Evolutionary conservation across 1,140 invertebrate genomes (phyloP).

Genomic region (Saccostrea cuccullata): DNA sequence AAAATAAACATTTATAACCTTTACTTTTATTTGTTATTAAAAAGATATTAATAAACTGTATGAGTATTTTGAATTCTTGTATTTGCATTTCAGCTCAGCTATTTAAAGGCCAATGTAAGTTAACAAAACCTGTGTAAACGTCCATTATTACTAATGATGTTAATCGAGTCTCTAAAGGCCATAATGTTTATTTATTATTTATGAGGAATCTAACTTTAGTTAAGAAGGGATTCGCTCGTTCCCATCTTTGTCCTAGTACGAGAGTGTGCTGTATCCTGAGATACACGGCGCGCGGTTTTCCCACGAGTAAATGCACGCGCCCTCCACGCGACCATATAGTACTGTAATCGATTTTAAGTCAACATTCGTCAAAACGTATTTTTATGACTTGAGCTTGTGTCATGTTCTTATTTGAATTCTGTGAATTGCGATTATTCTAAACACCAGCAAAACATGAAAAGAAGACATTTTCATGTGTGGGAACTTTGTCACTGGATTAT

Average conservation of each 20-base stretch:
- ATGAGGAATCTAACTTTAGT: constrained; percentile 21
- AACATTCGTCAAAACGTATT: constrained; percentile 28
- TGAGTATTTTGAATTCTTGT: neutral
- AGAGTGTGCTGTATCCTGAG: constrained; percentile 1
- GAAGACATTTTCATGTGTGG: constrained; percentile 18
- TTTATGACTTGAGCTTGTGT: constrained; percentile 8
- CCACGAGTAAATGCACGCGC: constrained; percentile 30
- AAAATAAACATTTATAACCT: neutral
- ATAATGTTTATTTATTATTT: constrained; percentile 31
- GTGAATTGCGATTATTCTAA: constrained; percentile 10
- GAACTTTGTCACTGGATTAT: neutral
- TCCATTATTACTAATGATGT: neutral
- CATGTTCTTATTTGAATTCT: constrained; percentile 29
- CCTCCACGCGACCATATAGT: constrained; percentile 26
- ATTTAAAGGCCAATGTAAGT: neutral
- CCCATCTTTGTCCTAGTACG: constrained; percentile 13
- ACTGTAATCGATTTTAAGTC: constrained; percentile 10
- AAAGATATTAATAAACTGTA: neutral
- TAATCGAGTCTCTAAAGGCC: neutral
- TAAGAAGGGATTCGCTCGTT: neutral
- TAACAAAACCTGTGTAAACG: neutral
- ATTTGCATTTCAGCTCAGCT: neutral
- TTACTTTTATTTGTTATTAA: neutral
- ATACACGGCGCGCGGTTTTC: constrained; percentile 26
- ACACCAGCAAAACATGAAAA: constrained; percentile 27